A percentile compares a stretch with the other conserved stretches of the same genome.
Conservation (phyloP, 2,888 invertebrate genomes). For the Sesia bembeciformis region DNA sequence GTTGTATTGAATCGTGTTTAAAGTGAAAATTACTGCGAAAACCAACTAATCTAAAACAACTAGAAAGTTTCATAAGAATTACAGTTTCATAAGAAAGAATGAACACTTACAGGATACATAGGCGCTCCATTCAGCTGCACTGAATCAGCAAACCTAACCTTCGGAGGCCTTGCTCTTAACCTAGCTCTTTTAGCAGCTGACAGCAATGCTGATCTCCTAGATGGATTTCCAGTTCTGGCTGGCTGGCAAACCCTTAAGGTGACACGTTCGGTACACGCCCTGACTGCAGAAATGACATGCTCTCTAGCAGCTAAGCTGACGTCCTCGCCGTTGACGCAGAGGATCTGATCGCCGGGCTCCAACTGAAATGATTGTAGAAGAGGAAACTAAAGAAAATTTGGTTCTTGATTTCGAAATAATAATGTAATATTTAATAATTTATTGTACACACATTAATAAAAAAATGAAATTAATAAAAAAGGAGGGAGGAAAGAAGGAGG, state of each 20-base stretch:
- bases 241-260: constrained; percentile 89
- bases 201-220: constrained; percentile 86
- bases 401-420: too few species aligned
- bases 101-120: constrained; percentile 79
- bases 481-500: too few species aligned
- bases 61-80: too few species aligned
- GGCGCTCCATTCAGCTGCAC: constrained; percentile 90
- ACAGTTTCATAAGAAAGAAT: too few species aligned
- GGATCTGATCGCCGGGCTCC: constrained; percentile 92
- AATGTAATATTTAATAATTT: too few species aligned
- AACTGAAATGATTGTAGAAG: constrained; percentile 59
- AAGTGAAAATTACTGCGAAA: too few species aligned
- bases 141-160: constrained; percentile 92
- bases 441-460: too few species aligned
- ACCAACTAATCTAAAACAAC: too few species aligned
- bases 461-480: too few species aligned
- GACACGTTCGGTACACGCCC: constrained; percentile 85
- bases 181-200: constrained; percentile 91
- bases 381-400: too few species aligned
- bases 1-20: too few species aligned
- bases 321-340: constrained; percentile 92
- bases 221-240: constrained; percentile 58
- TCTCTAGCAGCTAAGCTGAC: constrained; percentile 89
- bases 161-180: constrained; percentile 84
- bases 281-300: constrained; percentile 90